Evolutionary conservation across 2,888 invertebrate species (phyloP).

Genomic region (Cremastobaeus sp.): DNA sequence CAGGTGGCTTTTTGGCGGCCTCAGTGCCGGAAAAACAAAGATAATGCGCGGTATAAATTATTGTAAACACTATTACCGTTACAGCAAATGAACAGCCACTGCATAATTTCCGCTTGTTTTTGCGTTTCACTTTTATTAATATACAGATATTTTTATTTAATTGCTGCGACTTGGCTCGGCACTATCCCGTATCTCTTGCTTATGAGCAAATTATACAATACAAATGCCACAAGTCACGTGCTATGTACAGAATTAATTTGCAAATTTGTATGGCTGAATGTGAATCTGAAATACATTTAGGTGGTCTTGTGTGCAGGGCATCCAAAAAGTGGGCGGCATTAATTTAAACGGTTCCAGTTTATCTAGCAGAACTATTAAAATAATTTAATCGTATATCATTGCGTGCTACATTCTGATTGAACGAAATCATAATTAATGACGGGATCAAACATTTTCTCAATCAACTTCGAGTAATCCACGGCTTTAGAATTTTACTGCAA

Average conservation of each 20-base stretch:
- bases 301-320: slow-evolving; percentile 4
- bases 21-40: slow-evolving; percentile 5
- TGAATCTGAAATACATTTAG: slow-evolving; percentile 36
- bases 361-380: neutral
- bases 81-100: slow-evolving; percentile 9
- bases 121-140: slow-evolving; percentile 34
- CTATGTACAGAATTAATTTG: slow-evolving; percentile 36
- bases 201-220: slow-evolving; percentile 51
- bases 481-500: neutral
- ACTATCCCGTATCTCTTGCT: slow-evolving; percentile 42
- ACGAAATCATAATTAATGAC: neutral
- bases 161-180: slow-evolving; percentile 27
- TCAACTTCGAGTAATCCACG: too few relatives aligned
- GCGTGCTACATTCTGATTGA: neutral
- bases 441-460: neutral
- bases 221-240: slow-evolving; percentile 38
- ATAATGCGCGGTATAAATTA: slow-evolving; percentile 27
- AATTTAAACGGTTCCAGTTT: neutral
- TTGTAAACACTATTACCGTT: slow-evolving; percentile 11
- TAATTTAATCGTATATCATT: neutral
- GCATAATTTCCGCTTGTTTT: slow-evolving; percentile 20
- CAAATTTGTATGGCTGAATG: slow-evolving; percentile 42
- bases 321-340: neutral
- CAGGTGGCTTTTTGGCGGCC: slow-evolving; percentile 16
- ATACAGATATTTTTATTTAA: slow-evolving; percentile 37